Base-by-base conservation (phyloP, 64 coral and sea anemone species). In the Actinia tenebrosa region DNA sequence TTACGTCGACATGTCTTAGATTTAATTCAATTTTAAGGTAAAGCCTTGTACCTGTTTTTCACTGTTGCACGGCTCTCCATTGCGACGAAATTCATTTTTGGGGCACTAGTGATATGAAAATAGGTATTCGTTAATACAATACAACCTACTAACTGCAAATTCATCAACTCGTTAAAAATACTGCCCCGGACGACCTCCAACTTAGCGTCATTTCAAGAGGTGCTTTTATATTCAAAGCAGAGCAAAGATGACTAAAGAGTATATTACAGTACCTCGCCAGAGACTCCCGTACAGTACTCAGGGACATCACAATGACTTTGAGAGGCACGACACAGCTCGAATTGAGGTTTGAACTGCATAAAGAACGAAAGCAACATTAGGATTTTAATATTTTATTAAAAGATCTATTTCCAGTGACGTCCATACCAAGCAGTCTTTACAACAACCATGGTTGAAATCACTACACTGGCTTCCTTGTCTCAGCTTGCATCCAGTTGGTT, bases 271-370 rank as follows among this genome's bases (percentile, higher is more conserved):
- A 89, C 87, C 87, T 82, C 75, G 42, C 87, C 87, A 59, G 87
- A 89, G 14, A 17, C 5, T 16, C 87, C 87, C 2, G 2, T 89
- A 16, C 87, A 89, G 27, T 89, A 80, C 44, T 89, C 87, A 43
- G 77, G 50, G 15, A 89, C 75, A 63, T 89, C 87, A 59, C 87
- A 89, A 1, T 80, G 53, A 22, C 87, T 77, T 62, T 89, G 50
- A 75, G 53, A 26, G 8, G 50, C 72, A 30, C 87, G 77, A 64
- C 87, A 89, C 23, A 89, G 3, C 26, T 79, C 58, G 37, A 50
- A 71, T 68, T 77, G 71, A 7, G 87, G 25, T 63, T 89, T 89
- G 26, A 89, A 80, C 87, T 89, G 50, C 47, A 50, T 4, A 42
- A 75, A 71, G 23, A 26, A 88, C 16, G 60, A 79, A 4, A 72